Evolutionary conservation across 2,888 invertebrate genomes (phyloP).

Genomic region (Itoplectis maculator): DNA sequence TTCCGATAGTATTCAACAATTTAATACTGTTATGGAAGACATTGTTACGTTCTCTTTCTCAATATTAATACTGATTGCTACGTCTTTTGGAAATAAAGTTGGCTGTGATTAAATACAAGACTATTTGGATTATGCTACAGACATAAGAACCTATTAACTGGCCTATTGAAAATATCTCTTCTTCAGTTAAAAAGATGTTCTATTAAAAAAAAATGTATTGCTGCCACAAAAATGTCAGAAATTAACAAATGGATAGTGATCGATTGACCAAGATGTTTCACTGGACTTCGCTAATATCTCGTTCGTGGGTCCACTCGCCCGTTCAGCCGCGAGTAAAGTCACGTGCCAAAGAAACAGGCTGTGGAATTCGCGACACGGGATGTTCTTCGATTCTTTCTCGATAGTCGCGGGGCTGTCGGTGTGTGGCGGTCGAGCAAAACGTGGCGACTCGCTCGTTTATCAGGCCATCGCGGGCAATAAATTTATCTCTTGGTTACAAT

Average conservation of each 20-base stretch:
- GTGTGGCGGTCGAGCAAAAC: constrained; percentile 34
- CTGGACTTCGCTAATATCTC: constrained; percentile 32
- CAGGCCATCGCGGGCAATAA: constrained; percentile 76
- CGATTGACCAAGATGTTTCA: neutral
- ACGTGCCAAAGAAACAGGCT: constrained; percentile 55
- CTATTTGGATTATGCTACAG: neutral
- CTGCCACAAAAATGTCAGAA: neutral
- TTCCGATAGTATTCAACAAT: no score
- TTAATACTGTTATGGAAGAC: no score
- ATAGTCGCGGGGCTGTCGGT: constrained; percentile 21
- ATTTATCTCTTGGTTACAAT: constrained; percentile 76
- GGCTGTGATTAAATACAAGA: no score
- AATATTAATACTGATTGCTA: no score
- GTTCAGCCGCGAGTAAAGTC: constrained; percentile 16
- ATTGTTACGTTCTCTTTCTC: no score
- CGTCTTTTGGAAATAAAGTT: no score
- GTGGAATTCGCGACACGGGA: constrained; percentile 41
- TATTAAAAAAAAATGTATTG: neutral
- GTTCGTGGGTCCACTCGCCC: neutral
- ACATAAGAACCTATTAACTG: neutral
- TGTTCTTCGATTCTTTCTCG: constrained; percentile 55
- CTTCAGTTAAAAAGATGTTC: no score
- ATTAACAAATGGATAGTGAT: neutral
- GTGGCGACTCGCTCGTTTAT: constrained; percentile 71
- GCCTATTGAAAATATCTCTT: no score